phyloP scores from a whole-genome alignment of 1,140 invertebrate species.

The Drosophila suzukii region DNA sequence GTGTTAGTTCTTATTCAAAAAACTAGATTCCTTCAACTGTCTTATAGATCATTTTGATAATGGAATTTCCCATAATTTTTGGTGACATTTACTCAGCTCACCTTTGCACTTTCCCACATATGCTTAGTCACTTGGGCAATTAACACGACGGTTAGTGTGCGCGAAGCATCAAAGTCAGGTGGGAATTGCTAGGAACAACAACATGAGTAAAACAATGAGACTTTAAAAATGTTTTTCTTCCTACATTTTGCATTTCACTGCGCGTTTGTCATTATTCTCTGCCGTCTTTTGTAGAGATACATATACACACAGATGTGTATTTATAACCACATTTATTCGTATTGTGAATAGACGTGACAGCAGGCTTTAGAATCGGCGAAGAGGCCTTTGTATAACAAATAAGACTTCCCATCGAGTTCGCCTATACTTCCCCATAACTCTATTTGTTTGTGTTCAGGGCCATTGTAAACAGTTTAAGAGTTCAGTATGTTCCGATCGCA shows the following conservation, averaged over 20 bases:
- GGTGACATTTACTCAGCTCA: neutral
- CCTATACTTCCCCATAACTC: constrained; percentile 47
- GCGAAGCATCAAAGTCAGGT: constrained; percentile 4
- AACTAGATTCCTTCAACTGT: neutral
- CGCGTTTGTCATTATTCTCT: constrained; percentile 54
- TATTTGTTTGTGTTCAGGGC: constrained; percentile 52
- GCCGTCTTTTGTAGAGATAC: constrained; percentile 27
- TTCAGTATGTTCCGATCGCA: constrained; percentile 35
- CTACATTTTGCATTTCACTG: constrained; percentile 29
- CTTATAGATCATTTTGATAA: neutral
- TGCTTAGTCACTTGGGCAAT: constrained; percentile 34
- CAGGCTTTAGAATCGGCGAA: constrained; percentile 57
- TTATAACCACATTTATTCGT: constrained; percentile 24
- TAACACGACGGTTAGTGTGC: neutral
- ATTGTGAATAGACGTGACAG: constrained; percentile 44
- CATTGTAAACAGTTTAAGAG: constrained; percentile 74
- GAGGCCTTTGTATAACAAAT: constrained; percentile 49
- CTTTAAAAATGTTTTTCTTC: constrained; percentile 29
- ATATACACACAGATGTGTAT: constrained; percentile 10
- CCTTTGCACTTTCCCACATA: neutral
- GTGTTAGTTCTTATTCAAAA: constrained; percentile 9
- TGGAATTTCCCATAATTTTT: neutral
- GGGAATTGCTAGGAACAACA: constrained; percentile 5
- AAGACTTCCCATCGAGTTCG: constrained; percentile 25
- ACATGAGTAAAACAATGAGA: constrained; percentile 48